Conservation (phyloP, 2,113 vertebrate genomes). For the Martes martes region DNA sequence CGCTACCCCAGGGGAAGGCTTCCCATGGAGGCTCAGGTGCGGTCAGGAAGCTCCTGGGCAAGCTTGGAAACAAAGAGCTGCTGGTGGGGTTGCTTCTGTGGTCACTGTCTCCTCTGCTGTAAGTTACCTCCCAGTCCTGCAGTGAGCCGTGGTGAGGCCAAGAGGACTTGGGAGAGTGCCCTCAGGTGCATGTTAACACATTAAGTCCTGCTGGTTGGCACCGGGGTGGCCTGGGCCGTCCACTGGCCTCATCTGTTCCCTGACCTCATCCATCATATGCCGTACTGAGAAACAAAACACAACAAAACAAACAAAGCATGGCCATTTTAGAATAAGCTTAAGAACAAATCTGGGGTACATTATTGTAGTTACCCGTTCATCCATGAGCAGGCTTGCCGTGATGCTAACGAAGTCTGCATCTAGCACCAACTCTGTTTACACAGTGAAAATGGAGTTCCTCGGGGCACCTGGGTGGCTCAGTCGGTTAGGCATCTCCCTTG, state of each 20-base stretch:
- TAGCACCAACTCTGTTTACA: background rate
- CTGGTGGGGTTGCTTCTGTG: background rate
- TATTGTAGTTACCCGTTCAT: accelerated
- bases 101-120: too few relatives aligned
- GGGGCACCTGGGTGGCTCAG: accelerated
- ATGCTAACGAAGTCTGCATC: background rate
- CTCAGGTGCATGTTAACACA: background rate
- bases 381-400: background rate
- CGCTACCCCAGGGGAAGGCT: background rate
- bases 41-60: background rate
- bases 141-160: background rate
- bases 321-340: background rate
- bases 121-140: background rate
- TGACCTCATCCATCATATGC: accelerated
- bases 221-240: background rate
- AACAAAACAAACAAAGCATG: background rate
- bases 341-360: background rate
- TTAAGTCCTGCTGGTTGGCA: background rate
- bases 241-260: background rate
- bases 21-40: too few relatives aligned
- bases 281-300: background rate
- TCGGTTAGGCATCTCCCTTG: too few relatives aligned
- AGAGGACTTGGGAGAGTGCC: background rate
- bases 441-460: background rate
- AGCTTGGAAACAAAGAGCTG: background rate